Evolutionary conservation across 2,888 invertebrate genomes (phyloP).

Genomic region (Axea sp.): DNA sequence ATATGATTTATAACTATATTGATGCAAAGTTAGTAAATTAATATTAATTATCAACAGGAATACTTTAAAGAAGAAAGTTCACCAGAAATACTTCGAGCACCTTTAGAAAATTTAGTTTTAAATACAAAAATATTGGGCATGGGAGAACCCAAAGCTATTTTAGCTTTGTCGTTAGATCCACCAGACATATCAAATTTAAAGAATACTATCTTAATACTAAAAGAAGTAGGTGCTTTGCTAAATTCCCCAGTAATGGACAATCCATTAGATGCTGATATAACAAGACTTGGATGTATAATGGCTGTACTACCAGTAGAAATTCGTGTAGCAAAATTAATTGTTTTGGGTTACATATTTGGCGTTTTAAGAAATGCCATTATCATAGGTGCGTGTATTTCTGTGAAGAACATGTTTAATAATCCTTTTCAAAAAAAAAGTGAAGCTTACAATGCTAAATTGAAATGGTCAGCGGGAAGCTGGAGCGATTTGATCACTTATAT

Average conservation of each 20-base stretch:
- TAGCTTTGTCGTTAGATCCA: slow-evolving; percentile 92
- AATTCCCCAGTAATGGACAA: slow-evolving; percentile 81
- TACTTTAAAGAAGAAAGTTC: slow-evolving; percentile 79
- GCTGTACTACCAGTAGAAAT: slow-evolving; percentile 91
- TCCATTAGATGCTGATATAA: slow-evolving; percentile 88
- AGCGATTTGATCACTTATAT: slow-evolving; percentile 92
- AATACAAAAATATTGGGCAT: slow-evolving; percentile 90
- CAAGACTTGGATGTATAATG: slow-evolving; percentile 91
- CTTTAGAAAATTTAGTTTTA: slow-evolving; percentile 89
- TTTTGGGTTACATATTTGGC: slow-evolving; percentile 92
- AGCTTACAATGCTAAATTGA: slow-evolving; percentile 87
- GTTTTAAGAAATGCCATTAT: slow-evolving; percentile 91
- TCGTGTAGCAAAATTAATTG: slow-evolving; percentile 89
- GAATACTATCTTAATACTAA: slow-evolving; percentile 84
- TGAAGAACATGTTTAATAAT: slow-evolving; percentile 88
- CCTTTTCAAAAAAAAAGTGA: slow-evolving; percentile 82
- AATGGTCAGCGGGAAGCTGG: slow-evolving; percentile 90
- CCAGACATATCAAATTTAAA: slow-evolving; percentile 90
- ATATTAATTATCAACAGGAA: slow-evolving; percentile 3
- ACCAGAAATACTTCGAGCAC: slow-evolving; percentile 90
- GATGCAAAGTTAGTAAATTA: too few relatives aligned
- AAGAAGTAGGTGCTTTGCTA: slow-evolving; percentile 89
- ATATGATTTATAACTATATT: too few relatives aligned
- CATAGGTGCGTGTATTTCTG: slow-evolving; percentile 91
- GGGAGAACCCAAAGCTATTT: slow-evolving; percentile 88